Evolutionary conservation across 1,140 invertebrate genomes (phyloP), one percentile per base, ranked within the genome.

Genomic region (Macrostomum lignano): DNA sequence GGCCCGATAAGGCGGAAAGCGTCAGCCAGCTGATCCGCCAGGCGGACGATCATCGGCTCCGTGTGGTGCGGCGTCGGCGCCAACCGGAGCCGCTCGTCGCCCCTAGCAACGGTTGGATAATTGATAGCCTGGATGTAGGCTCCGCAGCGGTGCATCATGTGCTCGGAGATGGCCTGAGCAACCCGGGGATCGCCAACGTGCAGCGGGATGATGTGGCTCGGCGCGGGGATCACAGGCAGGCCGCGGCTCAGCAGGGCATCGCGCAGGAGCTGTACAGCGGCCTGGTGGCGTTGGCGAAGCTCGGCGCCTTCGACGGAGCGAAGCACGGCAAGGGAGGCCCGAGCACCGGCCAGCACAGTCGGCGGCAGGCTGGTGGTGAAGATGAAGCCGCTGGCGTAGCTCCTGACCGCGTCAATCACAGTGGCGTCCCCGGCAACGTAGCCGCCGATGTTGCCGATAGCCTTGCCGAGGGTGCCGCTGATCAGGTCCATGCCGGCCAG

Each of bases 71-170:
- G 84, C 0, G 84, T 88, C 3, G 84, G 81, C 2, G 82, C 82
- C 41, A 93, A 63, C 24, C 84, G 64, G 22, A 94, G 63, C 45
- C 84, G 77, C 56, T 94, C 84, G 51, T 78, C 64, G 0, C 86
- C 86, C 29, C 72, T 67, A 0, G 77, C 69, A 7, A 96, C 86
- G 0, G 86, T 94, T 15, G 86, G 86, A 62, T 88, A 86, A 56
- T 94, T 94, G 40, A 96, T 96, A 1, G 84, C 75, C 61, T 94
- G 58, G 4, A 93, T 72, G 49, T 96, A 96, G 49, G 93, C 81
- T 1, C 77, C 77, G 46, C 73, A 72, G 34, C 73, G 62, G 42
- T 65, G 65, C 47, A 94, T 64, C 6, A 96, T 61, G 13, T 70
- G 61, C 49, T 91, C 77, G 3, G 76, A 79, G 33, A 93, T 65